These are phyloP conservation scores for Heloderma charlesbogerti DNA, from an alignment of 2,113 vertebrate genomes.

Conservation along the genomic window DNA sequence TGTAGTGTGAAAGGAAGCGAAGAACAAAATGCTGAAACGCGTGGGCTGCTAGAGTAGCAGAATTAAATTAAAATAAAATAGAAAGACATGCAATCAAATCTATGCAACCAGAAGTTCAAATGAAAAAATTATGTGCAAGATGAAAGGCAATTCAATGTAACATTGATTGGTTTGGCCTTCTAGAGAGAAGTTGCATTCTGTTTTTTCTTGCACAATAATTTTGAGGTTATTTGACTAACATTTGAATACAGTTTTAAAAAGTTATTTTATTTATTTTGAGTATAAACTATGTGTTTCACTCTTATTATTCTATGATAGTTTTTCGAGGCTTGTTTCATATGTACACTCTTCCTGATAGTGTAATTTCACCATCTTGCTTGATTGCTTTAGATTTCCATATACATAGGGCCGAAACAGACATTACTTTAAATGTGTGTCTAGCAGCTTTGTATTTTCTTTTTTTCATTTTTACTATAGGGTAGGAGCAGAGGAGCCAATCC, in stretches of 20 bases:
- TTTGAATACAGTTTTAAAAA: background rate
- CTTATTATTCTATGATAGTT: background rate
- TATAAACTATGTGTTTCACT: background rate
- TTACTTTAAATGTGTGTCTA: too few species aligned
- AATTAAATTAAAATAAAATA: conserved; percentile 6
- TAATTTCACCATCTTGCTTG: background rate
- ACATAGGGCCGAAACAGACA: too few species aligned
- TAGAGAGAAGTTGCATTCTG: background rate
- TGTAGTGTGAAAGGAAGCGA: background rate
- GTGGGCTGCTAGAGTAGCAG: background rate
- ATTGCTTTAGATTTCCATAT: background rate
- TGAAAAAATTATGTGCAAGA: conserved; percentile 34
- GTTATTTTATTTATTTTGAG: background rate
- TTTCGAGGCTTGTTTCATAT: background rate
- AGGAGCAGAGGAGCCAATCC: too few species aligned
- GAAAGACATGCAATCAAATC: conserved; percentile 13
- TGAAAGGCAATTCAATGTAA: conserved; percentile 18
- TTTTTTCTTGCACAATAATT: background rate
- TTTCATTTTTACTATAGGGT: too few species aligned
- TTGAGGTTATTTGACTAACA: background rate
- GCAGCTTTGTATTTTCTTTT: too few species aligned
- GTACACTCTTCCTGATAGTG: background rate
- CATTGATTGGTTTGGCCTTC: background rate
- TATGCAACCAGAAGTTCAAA: background rate
- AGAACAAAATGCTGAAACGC: conserved; percentile 41